Conservation (phyloP, 1,140 invertebrate species). For the Platyscapa corneri region DNA sequence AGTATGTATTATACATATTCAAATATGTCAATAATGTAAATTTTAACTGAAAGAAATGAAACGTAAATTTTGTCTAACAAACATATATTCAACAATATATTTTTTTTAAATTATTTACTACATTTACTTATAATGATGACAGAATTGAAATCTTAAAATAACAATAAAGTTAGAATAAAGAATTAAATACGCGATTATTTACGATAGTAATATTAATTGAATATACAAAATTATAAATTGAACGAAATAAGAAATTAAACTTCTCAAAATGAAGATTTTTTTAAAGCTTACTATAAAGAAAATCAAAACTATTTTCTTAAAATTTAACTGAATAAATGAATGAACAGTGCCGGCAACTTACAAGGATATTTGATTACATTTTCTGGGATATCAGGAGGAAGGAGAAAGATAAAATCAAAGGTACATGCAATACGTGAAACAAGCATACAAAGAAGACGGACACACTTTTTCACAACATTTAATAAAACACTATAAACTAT, state of each 20-base stretch:
- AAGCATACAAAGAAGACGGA: slow-evolving; percentile 55
- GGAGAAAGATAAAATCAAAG: not conserved
- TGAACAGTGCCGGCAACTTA: not conserved
- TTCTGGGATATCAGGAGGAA: not conserved
- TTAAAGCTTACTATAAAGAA: no score
- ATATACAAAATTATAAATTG: no score
- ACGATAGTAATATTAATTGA: no score
- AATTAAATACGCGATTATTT: no score
- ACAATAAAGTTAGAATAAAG: no score
- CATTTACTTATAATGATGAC: not conserved
- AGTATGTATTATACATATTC: no score
- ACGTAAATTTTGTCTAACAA: no score
- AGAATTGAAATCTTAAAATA: not conserved
- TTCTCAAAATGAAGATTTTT: no score
- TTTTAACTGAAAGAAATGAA: no score
- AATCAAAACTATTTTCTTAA: not conserved
- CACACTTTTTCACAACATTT: slow-evolving; percentile 74
- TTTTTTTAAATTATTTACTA: not conserved
- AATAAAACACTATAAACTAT: slow-evolving; percentile 75
- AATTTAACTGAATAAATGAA: not conserved
- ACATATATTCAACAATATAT: no score
- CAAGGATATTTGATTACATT: not conserved
- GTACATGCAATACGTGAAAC: slow-evolving; percentile 45
- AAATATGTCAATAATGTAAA: no score
- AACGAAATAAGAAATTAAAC: no score